These are phyloP conservation scores for Tyrophagus putrescentiae DNA, from an alignment of 1,140 invertebrate genomes.

Conservation along the genomic window DNA sequence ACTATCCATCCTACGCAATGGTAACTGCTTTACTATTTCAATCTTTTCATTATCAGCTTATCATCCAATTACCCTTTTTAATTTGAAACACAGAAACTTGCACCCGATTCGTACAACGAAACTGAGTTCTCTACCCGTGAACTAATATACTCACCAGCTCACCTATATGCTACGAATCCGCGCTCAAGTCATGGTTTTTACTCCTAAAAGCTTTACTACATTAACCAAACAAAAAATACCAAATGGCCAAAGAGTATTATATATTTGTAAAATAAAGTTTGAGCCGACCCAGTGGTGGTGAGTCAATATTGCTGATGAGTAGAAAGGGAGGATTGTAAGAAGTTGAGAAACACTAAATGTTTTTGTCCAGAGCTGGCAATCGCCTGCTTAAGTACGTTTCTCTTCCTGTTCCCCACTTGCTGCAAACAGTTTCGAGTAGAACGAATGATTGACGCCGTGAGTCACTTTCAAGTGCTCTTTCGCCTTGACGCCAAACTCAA, in stretches of 20 bases:
- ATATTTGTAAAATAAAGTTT: background rate
- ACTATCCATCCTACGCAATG: constrained; percentile 6
- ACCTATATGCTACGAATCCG: constrained; percentile 13
- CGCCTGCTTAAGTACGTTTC: too few relatives aligned
- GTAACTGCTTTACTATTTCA: background rate
- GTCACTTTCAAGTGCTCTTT: background rate
- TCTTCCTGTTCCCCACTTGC: background rate
- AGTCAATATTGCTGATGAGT: too few relatives aligned
- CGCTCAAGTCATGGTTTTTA: background rate
- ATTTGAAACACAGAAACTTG: background rate
- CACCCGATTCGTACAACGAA: constrained; percentile 19
- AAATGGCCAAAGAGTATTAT: background rate
- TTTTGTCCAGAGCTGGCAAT: too few relatives aligned
- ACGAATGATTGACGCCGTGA: constrained; percentile 1
- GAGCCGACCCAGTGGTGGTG: too few relatives aligned
- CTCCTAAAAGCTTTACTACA: background rate
- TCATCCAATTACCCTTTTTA: background rate
- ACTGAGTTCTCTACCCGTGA: constrained; percentile 24
- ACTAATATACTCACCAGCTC: constrained; percentile 22
- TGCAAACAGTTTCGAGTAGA: background rate
- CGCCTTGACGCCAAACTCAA: background rate
- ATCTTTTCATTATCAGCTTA: background rate
- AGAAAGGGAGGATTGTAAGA: too few relatives aligned
- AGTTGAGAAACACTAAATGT: too few relatives aligned
- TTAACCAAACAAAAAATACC: background rate